These are phyloP conservation scores for Meloidogyne exigua DNA, from an alignment of 1,140 invertebrate genomes.

Conservation along the genomic window DNA sequence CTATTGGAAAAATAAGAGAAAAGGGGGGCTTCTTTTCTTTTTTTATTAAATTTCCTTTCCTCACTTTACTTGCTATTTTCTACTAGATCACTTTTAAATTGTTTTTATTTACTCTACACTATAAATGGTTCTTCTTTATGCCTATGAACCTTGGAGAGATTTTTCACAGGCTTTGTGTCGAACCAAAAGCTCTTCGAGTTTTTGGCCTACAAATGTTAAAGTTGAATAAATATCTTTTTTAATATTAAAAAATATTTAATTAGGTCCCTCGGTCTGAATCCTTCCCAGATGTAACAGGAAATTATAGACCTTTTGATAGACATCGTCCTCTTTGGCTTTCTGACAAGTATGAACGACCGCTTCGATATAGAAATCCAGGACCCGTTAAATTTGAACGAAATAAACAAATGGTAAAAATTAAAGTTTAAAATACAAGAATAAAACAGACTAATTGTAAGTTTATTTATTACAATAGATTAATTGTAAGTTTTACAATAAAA, in stretches of 20 bases:
- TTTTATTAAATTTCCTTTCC: not conserved
- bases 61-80: not conserved
- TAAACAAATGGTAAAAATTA: not conserved
- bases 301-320: constrained; percentile 15
- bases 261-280: constrained; percentile 20
- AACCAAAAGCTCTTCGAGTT: not conserved
- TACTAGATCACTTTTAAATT: not conserved
- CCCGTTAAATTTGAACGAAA: constrained; percentile 17
- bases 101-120: not conserved
- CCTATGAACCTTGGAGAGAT: not conserved
- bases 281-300: constrained; percentile 16
- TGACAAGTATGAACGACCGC: constrained; percentile 9
- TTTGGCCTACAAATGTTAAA: not conserved
- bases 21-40: not conserved
- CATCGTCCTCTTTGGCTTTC: constrained; percentile 20
- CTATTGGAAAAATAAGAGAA: not conserved
- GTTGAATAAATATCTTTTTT: not conserved
- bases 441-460: too few species aligned
- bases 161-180: not conserved
- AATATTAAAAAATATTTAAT: not conserved
- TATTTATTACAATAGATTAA: too few species aligned
- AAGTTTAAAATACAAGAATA: not conserved
- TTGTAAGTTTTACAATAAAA: too few species aligned
- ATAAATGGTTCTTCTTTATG: not conserved
- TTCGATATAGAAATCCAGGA: not conserved